These are phyloP conservation scores for Euproctis similis DNA, from an alignment of 2,888 invertebrate species.

Conservation along the genomic window DNA sequence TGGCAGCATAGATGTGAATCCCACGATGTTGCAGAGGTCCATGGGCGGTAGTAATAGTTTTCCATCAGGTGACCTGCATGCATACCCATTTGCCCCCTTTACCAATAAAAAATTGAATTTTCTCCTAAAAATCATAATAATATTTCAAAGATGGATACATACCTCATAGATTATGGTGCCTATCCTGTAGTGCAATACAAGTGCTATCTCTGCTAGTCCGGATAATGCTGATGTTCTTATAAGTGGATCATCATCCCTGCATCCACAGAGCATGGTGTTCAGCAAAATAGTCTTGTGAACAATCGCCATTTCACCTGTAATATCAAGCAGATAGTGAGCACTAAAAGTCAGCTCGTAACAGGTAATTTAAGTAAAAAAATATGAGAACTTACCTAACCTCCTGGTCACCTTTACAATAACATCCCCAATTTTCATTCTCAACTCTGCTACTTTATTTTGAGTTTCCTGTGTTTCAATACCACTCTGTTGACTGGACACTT, in stretches of 20 bases:
- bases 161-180: conserved; percentile 85
- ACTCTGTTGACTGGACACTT: conserved; percentile 32
- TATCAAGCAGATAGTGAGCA: conserved; percentile 1
- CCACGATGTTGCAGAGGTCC: too few relatives aligned
- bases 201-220: conserved; percentile 87
- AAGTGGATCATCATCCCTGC: conserved; percentile 81
- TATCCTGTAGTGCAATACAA: conserved; percentile 82
- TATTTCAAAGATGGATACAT: too few relatives aligned
- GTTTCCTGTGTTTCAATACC: conserved; percentile 36
- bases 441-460: conserved; percentile 68
- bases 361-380: too few relatives aligned
- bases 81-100: too few relatives aligned
- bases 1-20: too few relatives aligned
- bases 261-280: conserved; percentile 81
- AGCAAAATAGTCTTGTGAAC: conserved; percentile 81
- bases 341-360: too few relatives aligned
- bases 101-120: too few relatives aligned
- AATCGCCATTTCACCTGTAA: conserved; percentile 82
- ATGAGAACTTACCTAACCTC: conserved; percentile 74
- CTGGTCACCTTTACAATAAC: conserved; percentile 83
- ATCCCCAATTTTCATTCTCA: conserved; percentile 87
- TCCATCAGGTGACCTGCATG: too few relatives aligned
- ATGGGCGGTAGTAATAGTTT: too few relatives aligned
- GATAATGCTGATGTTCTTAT: conserved; percentile 88
- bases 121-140: too few relatives aligned